phyloP scores from a whole-genome alignment of 2,113 vertebrate species.

The Apteryx owenii region DNA sequence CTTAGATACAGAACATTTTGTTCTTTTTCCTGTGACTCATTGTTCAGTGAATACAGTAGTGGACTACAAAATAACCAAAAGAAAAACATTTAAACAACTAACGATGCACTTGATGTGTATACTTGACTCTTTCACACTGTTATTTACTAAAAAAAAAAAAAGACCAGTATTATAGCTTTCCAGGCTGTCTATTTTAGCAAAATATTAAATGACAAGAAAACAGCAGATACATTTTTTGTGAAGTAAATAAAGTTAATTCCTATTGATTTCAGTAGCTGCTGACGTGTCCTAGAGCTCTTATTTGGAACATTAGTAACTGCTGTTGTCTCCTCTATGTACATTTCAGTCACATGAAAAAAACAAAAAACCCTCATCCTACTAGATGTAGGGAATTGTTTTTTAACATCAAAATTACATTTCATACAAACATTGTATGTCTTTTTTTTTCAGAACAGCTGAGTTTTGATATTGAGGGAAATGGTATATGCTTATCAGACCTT shows the following conservation, averaged over 20 bases:
- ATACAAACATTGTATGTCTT: background rate
- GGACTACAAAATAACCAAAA: background rate
- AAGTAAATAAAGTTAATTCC: slow-evolving; percentile 17
- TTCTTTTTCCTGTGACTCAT: slow-evolving; percentile 15
- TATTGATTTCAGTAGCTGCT: background rate
- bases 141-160: slow-evolving; percentile 16
- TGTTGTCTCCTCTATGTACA: background rate
- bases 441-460: background rate
- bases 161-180: background rate
- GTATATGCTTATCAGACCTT: background rate
- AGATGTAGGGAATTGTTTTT: background rate
- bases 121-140: background rate
- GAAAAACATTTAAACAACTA: slow-evolving; percentile 22
- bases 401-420: background rate
- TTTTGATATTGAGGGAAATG: background rate
- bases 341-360: background rate
- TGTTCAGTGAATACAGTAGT: background rate
- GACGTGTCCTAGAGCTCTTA: background rate
- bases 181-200: slow-evolving; percentile 15
- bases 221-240: background rate
- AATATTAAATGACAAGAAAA: slow-evolving; percentile 39
- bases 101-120: background rate
- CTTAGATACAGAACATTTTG: background rate
- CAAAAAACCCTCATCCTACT: background rate
- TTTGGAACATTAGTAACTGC: background rate